A percentile compares a stretch with the other conserved stretches of the same genome.
phyloP scores from a whole-genome alignment of 2,113 vertebrate species.

The Phodopus roborovskii region DNA sequence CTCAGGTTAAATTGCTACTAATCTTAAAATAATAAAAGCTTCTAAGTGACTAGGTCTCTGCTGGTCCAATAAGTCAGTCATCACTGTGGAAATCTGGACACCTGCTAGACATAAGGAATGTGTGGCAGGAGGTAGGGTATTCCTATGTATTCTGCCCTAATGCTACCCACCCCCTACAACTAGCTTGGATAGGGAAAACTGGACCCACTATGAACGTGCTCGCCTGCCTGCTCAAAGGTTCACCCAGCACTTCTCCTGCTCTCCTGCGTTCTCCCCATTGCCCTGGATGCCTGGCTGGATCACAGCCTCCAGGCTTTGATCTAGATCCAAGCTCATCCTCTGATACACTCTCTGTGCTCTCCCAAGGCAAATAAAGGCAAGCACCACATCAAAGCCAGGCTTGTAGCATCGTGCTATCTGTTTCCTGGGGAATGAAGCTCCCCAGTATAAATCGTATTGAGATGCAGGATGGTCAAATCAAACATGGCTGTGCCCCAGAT shows the following conservation, averaged over 20 bases:
- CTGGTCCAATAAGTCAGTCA: neutral
- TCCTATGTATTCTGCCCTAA: neutral
- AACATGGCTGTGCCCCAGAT: neutral
- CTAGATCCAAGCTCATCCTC: neutral
- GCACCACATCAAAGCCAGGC: neutral
- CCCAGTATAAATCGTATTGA: neutral
- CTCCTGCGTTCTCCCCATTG: neutral
- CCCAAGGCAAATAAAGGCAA: neutral
- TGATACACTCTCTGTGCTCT: neutral
- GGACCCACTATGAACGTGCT: too few relatives aligned
- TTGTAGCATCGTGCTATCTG: neutral
- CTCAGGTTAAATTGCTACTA: neutral
- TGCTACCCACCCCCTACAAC: neutral
- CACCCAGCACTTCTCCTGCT: neutral
- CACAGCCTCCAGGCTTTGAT: neutral
- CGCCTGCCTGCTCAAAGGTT: rapidly evolving
- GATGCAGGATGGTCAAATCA: neutral
- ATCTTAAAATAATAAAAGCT: neutral
- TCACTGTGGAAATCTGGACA: neutral
- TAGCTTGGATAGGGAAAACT: neutral
- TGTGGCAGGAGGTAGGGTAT: neutral
- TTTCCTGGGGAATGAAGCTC: neutral
- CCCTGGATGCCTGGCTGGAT: neutral
- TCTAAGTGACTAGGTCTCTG: neutral
- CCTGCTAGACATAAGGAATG: neutral